Percentiles rank a stretch among this genome's conserved stretches.
Evolutionary conservation across 2,888 invertebrate genomes (phyloP).

Genomic region (Drosophila anceps): DNA sequence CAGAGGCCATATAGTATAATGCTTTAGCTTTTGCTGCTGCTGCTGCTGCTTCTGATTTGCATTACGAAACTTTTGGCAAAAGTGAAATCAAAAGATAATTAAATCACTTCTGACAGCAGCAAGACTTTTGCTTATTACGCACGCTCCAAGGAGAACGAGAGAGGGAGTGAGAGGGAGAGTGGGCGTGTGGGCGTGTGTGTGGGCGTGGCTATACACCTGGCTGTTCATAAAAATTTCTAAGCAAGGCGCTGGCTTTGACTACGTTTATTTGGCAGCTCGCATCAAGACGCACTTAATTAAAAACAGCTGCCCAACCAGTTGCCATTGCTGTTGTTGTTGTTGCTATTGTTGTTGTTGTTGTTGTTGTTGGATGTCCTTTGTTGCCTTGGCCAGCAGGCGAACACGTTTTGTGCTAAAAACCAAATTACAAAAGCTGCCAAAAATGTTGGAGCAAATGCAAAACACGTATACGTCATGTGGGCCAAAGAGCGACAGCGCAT

Average conservation of each 20-base stretch:
- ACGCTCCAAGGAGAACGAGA: background rate
- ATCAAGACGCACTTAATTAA: conserved; percentile 57
- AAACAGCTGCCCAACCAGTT: background rate
- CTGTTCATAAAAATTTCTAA: conserved; percentile 24
- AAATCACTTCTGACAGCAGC: conserved; percentile 45
- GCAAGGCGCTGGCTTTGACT: conserved; percentile 26
- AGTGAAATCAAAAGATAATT: conserved; percentile 61
- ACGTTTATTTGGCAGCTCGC: conserved; percentile 22
- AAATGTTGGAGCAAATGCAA: conserved; percentile 55
- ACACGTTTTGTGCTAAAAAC: conserved; percentile 48
- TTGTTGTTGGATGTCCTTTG: background rate
- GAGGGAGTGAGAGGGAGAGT: no score
- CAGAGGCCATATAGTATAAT: conserved; percentile 17
- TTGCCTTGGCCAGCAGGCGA: conserved; percentile 21
- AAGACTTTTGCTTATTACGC: conserved; percentile 10
- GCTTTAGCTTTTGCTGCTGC: conserved; percentile 14
- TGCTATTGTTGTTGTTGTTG: conserved; percentile 4
- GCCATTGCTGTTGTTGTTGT: background rate
- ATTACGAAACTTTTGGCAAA: conserved; percentile 37
- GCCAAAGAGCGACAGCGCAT: conserved; percentile 43
- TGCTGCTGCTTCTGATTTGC: conserved; percentile 35
- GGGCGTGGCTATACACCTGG: background rate
- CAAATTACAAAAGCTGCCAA: conserved; percentile 72
- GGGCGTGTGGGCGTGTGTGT: no score
- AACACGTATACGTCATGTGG: conserved; percentile 74